Conservation (phyloP, 2,888 invertebrate genomes). For the Baccha elongata region DNA sequence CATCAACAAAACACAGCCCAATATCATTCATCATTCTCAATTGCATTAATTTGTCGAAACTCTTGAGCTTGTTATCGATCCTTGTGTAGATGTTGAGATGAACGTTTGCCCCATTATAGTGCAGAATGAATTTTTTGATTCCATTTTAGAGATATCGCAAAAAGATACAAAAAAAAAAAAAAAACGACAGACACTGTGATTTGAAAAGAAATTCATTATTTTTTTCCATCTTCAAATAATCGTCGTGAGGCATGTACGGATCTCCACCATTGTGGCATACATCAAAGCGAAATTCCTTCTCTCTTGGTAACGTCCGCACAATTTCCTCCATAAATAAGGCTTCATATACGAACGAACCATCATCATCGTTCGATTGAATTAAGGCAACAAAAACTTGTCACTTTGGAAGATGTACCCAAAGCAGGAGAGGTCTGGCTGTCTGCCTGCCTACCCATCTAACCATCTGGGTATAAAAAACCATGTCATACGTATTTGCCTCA, state of each 20-base stretch:
- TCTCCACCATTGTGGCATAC: constrained; percentile 62
- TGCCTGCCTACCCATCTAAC: constrained; percentile 10
- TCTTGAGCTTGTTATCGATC: constrained; percentile 70
- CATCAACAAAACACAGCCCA: constrained; percentile 21
- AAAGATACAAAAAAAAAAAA: constrained; percentile 42
- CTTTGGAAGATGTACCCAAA: constrained; percentile 71
- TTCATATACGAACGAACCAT: constrained; percentile 39
- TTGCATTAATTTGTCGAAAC: constrained; percentile 73
- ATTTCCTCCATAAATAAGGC: constrained; percentile 68
- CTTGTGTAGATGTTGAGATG: constrained; percentile 53
- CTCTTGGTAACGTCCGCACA: constrained; percentile 45
- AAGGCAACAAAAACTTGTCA: constrained; percentile 73
- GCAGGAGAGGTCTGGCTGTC: constrained; percentile 44
- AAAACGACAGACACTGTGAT: constrained; percentile 59
- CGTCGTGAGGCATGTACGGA: constrained; percentile 46
- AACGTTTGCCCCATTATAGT: constrained; percentile 44
- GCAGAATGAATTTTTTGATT: constrained; percentile 53
- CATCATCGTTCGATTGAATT: constrained; percentile 58
- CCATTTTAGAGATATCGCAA: constrained; percentile 42
- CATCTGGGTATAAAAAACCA: constrained; percentile 68
- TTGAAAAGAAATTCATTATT: constrained; percentile 33
- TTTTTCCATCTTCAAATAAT: constrained; percentile 35
- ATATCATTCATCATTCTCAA: constrained; percentile 65
- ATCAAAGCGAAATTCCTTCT: constrained; percentile 68
- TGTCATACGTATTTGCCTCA: constrained; percentile 58